Percentiles rank a stretch among this genome's conserved stretches.
Conservation (phyloP, 2,888 invertebrate genomes). For the Callinectes sapidus region DNA sequence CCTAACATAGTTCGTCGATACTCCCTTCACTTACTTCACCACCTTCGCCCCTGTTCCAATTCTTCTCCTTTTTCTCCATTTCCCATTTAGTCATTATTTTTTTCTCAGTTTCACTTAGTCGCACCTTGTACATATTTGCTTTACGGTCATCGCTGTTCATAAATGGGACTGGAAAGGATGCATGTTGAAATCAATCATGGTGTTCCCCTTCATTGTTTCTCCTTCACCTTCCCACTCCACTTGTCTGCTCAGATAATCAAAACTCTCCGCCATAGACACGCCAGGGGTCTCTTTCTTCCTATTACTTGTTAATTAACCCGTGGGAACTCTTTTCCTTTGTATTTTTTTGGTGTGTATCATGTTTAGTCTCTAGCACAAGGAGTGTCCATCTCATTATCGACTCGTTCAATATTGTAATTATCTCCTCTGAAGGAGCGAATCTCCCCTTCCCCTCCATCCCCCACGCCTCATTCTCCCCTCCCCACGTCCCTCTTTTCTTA, state of each 20-base stretch:
- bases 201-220: background rate
- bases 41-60: background rate
- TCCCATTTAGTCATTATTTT: background rate
- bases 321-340: background rate
- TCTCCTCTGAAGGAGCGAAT: constrained; percentile 29
- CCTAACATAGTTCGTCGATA: background rate
- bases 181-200: background rate
- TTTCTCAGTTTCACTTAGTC: background rate
- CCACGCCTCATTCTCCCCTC: constrained; percentile 11
- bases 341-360: background rate
- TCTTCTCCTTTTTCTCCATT: background rate
- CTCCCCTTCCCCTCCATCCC: background rate
- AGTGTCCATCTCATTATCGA: constrained; percentile 27
- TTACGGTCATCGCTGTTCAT: background rate
- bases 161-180: background rate
- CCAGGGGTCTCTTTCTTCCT: background rate
- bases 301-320: background rate
- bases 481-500: background rate
- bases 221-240: background rate
- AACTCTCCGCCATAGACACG: background rate
- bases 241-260: background rate
- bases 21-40: constrained; percentile 30
- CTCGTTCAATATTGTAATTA: constrained; percentile 47
- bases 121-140: background rate
- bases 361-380: background rate